Evolutionary conservation across 2,797 vertebrate species (phyloP), one percentile per base, ranked within the genome.

Genomic region (Borostomias antarcticus): DNA sequence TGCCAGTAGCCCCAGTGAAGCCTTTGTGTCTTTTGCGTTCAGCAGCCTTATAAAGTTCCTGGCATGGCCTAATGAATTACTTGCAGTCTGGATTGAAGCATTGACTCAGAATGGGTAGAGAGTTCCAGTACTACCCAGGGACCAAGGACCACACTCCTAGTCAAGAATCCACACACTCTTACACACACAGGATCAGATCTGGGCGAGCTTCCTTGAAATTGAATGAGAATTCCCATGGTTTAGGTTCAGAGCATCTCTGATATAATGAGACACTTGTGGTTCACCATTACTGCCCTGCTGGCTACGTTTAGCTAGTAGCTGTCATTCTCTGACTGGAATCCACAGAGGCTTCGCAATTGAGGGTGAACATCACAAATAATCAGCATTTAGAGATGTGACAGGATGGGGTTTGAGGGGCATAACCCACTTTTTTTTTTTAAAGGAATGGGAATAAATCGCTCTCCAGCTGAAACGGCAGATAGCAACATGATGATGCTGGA

Each of bases 11-110:
- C 72, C 66, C 57, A 84, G 76, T 82, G 79, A 82, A 75, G 74
- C 80, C 64, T 70, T 77, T 73, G 28, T 77, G 66, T 69, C 83
- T 82, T 89, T 89, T 82, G 76, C 83, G 69, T 76, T 74, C 69
- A 45, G 80, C 74, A 85, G 82, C 79, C 79, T 75, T 72, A 62
- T 83, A 64, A 82, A 82, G 73, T 75, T 40, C 73, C 48, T 63
- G 76, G 68, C 75, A 60, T 58, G 77, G 78, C 66, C 62, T 75
- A 79, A 82, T 83, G 83, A 85, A 79, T 82, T 79, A 76, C 67
- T 82, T 73, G 71, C 82, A 78, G 72, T 64, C 52, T 82, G 58
- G 73, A 84, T 72, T 67, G 26, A 71, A 76, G 66, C 59, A 69
- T 86, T 78, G 77, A 81, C 81, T 82, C 74, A 77, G 81, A 74